Conservation (phyloP, 2,797 vertebrate genomes). For the Dermochelys coriacea region DNA sequence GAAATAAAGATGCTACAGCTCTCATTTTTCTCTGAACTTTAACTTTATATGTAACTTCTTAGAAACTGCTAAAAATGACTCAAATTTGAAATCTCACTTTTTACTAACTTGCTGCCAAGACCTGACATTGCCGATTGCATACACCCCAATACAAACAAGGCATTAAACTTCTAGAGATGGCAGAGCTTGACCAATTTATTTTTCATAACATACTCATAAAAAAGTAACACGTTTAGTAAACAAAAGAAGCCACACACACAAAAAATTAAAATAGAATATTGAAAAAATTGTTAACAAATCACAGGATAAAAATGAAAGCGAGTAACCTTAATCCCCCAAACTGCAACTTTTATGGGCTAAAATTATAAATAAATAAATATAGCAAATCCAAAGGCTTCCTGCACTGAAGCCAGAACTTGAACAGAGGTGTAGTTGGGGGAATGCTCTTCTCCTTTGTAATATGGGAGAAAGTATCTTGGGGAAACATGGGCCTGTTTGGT, state of each 20-base stretch:
- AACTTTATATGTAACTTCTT: not conserved
- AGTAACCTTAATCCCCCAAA: not conserved
- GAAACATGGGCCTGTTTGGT: not conserved
- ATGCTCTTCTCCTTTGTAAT: not conserved
- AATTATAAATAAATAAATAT: constrained; percentile 27
- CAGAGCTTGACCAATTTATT: constrained; percentile 22
- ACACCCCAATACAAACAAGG: not conserved
- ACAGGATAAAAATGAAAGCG: constrained; percentile 1
- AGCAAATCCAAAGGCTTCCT: not conserved
- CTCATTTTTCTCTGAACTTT: constrained; percentile 24
- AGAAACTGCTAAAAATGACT: constrained; percentile 16
- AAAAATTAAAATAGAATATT: not conserved
- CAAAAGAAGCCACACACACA: constrained; percentile 37
- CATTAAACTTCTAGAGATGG: not conserved
- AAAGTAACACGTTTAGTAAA: constrained; percentile 2
- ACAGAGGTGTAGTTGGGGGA: not conserved
- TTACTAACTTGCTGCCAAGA: constrained; percentile 21
- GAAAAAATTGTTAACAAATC: not conserved
- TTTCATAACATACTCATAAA: constrained; percentile 28
- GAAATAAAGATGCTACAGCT: not conserved
- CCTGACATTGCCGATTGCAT: constrained; percentile 37
- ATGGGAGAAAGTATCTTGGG: fast-evolving
- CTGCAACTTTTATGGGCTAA: not conserved
- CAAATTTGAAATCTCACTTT: not conserved
- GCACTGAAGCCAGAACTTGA: constrained; percentile 8